Evolutionary conservation across 1,140 invertebrate genomes (phyloP).

Genomic region (Agrypnia vestita): DNA sequence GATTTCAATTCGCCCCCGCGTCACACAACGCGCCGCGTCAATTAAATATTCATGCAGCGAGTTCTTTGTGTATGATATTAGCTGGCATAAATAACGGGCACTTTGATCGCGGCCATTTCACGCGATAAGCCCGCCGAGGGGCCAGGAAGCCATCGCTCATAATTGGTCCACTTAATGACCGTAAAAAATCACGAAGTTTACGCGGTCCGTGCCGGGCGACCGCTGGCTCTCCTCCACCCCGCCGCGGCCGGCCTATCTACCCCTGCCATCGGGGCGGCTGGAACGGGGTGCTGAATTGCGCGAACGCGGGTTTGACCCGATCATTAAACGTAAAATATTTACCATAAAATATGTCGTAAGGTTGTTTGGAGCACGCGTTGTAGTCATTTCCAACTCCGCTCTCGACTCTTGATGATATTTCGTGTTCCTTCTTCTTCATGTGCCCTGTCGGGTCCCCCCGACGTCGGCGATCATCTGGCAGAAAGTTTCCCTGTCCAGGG

Average conservation of each 20-base stretch:
- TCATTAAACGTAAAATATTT: neutral
- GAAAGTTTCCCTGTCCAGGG: too few species aligned
- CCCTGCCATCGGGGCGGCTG: neutral
- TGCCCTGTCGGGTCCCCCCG: too few species aligned
- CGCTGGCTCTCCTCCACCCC: neutral
- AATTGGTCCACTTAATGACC: constrained; percentile 56
- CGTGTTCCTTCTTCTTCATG: too few species aligned
- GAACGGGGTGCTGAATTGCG: neutral
- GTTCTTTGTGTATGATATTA: constrained; percentile 1
- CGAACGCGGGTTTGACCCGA: neutral
- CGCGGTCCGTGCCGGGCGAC: neutral
- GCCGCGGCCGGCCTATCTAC: neutral
- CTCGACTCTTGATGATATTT: too few species aligned
- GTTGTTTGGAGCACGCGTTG: too few species aligned
- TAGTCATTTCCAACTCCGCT: too few species aligned
- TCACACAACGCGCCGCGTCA: neutral
- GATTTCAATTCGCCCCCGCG: constrained; percentile 1
- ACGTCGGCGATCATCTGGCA: too few species aligned
- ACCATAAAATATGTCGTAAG: neutral
- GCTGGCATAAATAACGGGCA: constrained; percentile 44
- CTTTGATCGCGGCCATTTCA: constrained; percentile 49
- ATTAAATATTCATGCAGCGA: neutral
- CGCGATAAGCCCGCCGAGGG: constrained; percentile 52
- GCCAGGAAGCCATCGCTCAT: constrained; percentile 57
- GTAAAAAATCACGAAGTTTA: constrained; percentile 56